These are phyloP conservation scores for Morbakka virulenta DNA, from an alignment of 30 jellyfish, hydroid and myxozoan species.

Conservation along the genomic window DNA sequence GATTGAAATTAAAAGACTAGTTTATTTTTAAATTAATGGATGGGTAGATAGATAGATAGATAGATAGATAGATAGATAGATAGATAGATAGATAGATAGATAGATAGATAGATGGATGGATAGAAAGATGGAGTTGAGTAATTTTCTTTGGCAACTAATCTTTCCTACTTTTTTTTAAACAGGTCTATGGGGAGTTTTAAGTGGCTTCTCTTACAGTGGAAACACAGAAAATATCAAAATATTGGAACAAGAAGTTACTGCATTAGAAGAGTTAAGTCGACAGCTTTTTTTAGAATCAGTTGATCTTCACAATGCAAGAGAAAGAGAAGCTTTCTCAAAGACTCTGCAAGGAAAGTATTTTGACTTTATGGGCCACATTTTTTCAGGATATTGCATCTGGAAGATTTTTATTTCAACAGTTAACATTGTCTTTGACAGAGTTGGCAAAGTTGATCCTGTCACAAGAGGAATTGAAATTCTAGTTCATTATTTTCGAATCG, in stretches of 20 bases:
- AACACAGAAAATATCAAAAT: constrained; percentile 59
- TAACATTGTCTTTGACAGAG: constrained; percentile 91
- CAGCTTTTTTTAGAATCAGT: constrained; percentile 78
- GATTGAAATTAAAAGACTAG: too few species aligned
- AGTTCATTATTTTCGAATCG: constrained; percentile 76
- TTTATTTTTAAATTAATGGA: too few species aligned
- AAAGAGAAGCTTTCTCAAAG: constrained; percentile 79
- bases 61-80: too few species aligned
- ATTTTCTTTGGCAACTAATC: not conserved
- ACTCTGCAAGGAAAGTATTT: constrained; percentile 89
- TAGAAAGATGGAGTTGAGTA: too few species aligned
- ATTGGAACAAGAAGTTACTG: constrained; percentile 50
- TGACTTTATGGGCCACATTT: constrained; percentile 88
- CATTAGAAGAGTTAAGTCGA: constrained; percentile 88
- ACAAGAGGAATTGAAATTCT: constrained; percentile 82
- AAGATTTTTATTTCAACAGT: constrained; percentile 93
- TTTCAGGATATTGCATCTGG: constrained; percentile 93
- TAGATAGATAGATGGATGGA: too few species aligned
- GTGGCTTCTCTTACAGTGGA: constrained; percentile 67
- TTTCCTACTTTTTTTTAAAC: not conserved
- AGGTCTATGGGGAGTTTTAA: constrained; percentile 92
- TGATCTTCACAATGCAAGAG: constrained; percentile 84
- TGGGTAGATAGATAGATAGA: too few species aligned
- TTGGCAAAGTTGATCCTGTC: constrained; percentile 96
- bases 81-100: too few species aligned